Evolutionary conservation across 2,797 vertebrate species (phyloP).

Genomic region (Epinephelus malabaricus): DNA sequence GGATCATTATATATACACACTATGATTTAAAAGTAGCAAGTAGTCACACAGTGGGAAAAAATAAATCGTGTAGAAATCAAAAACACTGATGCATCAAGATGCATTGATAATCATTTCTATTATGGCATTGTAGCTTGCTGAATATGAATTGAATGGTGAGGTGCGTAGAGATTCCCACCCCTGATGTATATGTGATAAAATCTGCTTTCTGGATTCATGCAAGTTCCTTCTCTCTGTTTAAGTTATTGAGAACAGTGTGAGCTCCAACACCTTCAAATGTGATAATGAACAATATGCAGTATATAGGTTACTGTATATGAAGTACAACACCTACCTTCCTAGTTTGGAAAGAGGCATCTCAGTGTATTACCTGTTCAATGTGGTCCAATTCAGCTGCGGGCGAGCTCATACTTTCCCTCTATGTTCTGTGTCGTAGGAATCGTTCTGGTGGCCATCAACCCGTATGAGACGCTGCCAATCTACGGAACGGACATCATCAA

Average conservation of each 20-base stretch:
- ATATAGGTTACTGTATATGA: neutral
- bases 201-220: neutral
- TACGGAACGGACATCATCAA: slow-evolving; percentile 98
- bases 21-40: too few relatives aligned
- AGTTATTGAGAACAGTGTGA: neutral
- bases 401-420: neutral
- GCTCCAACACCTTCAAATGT: neutral
- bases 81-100: too few relatives aligned
- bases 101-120: too few relatives aligned
- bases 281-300: neutral
- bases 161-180: too few relatives aligned
- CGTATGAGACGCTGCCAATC: slow-evolving; percentile 96
- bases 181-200: neutral
- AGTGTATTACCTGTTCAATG: neutral
- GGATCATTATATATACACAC: too few relatives aligned
- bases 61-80: too few relatives aligned
- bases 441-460: slow-evolving; percentile 98
- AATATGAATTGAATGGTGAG: too few relatives aligned
- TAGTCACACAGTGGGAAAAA: too few relatives aligned
- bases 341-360: neutral
- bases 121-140: too few relatives aligned
- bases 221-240: neutral
- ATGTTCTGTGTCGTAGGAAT: slow-evolving; percentile 87
- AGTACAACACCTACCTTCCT: neutral
- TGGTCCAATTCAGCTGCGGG: neutral